Evolutionary conservation across 2,888 invertebrate genomes (phyloP).

Genomic region (Hoplodrina blanda): DNA sequence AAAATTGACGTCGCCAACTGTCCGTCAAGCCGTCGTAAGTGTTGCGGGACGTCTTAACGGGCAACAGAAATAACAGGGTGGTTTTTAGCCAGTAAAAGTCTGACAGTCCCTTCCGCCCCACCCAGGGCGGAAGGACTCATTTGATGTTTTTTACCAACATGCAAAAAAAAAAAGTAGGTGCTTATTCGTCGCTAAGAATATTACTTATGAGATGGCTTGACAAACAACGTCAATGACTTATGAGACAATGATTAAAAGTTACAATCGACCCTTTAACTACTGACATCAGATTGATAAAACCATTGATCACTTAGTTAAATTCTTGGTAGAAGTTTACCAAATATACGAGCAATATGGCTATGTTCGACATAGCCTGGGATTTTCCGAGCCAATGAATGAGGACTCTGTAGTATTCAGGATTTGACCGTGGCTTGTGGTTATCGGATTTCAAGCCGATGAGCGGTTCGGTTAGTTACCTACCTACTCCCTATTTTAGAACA

Average conservation of each 20-base stretch:
- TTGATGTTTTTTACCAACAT: no score
- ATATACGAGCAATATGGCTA: conserved; percentile 8
- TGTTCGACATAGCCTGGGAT: conserved; percentile 26
- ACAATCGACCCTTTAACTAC: background rate
- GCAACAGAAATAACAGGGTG: no score
- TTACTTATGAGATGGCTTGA: no score
- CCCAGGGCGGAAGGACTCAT: no score
- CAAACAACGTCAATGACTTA: no score
- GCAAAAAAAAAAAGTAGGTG: no score
- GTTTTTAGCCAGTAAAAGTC: no score
- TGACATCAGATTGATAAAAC: background rate
- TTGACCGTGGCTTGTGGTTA: conserved; percentile 60
- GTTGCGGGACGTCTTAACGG: no score
- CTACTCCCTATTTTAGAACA: conserved; percentile 31
- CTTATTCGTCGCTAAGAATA: no score
- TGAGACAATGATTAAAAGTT: background rate
- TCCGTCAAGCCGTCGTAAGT: no score
- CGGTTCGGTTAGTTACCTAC: conserved; percentile 32
- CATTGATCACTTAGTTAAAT: conserved; percentile 21
- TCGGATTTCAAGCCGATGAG: conserved; percentile 51
- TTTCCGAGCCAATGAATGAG: conserved; percentile 52
- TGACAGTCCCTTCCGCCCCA: no score
- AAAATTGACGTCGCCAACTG: no score
- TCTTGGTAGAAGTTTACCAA: conserved; percentile 13
- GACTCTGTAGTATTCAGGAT: conserved; percentile 40